Base-by-base conservation (phyloP, 2,888 invertebrate genomes). In the Drosophila greeni region DNA sequence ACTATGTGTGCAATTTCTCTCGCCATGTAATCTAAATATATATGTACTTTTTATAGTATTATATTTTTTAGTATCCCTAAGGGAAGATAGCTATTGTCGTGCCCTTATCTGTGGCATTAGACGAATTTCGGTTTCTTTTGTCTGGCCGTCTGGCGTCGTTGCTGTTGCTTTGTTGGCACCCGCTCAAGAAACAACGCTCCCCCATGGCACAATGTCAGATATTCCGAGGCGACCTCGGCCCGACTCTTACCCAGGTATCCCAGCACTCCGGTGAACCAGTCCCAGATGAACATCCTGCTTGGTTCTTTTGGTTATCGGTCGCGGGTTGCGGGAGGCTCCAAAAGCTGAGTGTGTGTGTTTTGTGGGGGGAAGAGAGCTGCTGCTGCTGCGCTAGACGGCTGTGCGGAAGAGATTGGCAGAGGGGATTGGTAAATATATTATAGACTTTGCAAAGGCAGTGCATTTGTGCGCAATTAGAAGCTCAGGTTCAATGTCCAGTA, bases 191-290 rank as follows among this genome's bases (percentile, higher is more conserved):
- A 72, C 62, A 75, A 73, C 61, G 69, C 60, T 43, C 43, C 42
- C 52, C 31, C 56, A 45, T 48, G 70, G 73, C 73, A 72, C 73
- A 72, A 75, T 69, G 70, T 58, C 73, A 45, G 56, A 39, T 39
- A 47, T 45, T 29, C 79, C 23, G 58, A 18, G 42, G 23, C 31
- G 18, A 18, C 54, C 58, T 54, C 54, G 58, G 16, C 40, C 51
- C 54, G 45, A 29, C 57, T 47, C 93, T 94, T 89, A 96, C 97
- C 97, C 89, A 97, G 92, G 90, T 95, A 97, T 89, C 96, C 96
- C 88, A 97, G 91, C 88, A 97, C 96, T 86, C 96, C 96, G 89
- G 96, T 95, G 89, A 97, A 95, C 96, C 97, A 97, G 90, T 97
- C 97, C 95, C 95, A 95, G 91, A 97, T 94, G 92, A 97, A 97